Percentiles rank a stretch among this genome's conserved stretches.
These are phyloP conservation scores for Pogonocherus hispidulus DNA, from an alignment of 2,888 invertebrate species.

Conservation along the genomic window DNA sequence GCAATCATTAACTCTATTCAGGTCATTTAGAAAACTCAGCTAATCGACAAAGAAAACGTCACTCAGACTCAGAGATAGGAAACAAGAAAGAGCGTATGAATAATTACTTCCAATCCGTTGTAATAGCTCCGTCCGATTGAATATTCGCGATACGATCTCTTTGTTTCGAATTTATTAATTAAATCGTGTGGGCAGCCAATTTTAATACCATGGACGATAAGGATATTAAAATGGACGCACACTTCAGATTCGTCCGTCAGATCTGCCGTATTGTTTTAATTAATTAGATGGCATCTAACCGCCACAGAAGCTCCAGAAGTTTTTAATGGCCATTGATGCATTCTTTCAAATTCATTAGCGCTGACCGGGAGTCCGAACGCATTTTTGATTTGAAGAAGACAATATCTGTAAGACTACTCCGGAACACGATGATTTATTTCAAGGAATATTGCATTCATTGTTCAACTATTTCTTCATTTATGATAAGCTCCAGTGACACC, in stretches of 20 bases:
- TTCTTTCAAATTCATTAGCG: not conserved
- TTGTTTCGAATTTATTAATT: constrained; percentile 13
- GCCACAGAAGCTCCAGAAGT: constrained; percentile 3
- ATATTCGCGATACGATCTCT: not conserved
- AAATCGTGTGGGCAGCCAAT: constrained; percentile 8
- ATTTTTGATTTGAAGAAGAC: no score
- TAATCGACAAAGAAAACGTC: not conserved
- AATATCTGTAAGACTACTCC: no score
- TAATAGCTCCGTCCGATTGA: not conserved
- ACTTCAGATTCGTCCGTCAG: constrained; percentile 5
- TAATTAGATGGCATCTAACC: constrained; percentile 6
- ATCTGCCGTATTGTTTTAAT: constrained; percentile 15
- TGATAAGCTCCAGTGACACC: no score
- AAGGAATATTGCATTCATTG: no score
- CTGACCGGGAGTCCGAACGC: not conserved
- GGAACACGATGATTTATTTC: no score
- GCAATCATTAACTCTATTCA: not conserved
- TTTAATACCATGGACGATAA: not conserved
- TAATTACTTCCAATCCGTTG: not conserved
- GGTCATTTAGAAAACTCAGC: not conserved
- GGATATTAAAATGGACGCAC: not conserved
- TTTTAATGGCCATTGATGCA: not conserved
- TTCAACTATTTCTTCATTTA: no score
- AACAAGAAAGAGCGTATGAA: not conserved
- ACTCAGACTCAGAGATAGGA: not conserved